Evolutionary conservation across 2,113 vertebrate species (phyloP), one percentile per base, ranked within the genome.

Genomic region (Pachypanchax playfairii): DNA sequence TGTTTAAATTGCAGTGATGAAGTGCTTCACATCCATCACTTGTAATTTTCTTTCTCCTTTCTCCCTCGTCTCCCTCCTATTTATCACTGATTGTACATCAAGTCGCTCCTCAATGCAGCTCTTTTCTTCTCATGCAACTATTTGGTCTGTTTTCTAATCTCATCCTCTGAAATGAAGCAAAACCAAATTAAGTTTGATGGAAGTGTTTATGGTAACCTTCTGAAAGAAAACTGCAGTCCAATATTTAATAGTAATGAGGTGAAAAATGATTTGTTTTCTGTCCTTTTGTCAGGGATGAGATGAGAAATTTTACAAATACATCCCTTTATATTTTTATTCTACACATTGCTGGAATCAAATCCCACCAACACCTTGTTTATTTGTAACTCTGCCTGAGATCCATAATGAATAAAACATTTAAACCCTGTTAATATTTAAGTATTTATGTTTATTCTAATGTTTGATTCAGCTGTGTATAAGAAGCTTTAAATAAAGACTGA

Each of bases 1-100:
- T 15, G 53, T 65, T 74, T 67, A 65, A 80, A 84, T 84, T 73
- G 76, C 74, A 71, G 51, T 72, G 70, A 85, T 85, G 77, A 84
- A 76, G 56, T n/a, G 31, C 71, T 79, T 74, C 56, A 71, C 49
- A 75, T 69, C 62, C 18, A 22, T 80, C 35, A 42, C 49, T 24
- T 57, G 2, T 9, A n/a, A 33, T 67, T 48, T 46, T 71, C 65
- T 53, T n/a, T 66, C 56, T 41, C 54, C 24, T 42, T 25, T 11
- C 21, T 1, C 3, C 39, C 55, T 28, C 3, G 51, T 22, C 54
- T 42, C 14, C 36, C 29, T 47, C 47, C 48, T 53, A 77, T 77
- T 55, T 29, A 75, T 77, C 74, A 51, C 22, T 47, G 10, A 60
- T 68, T 50, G 21, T 2, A 13, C 24, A 59, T 43, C 43, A 63